phyloP scores from a whole-genome alignment of 1,140 invertebrate genomes.

The Nylanderia fulva region DNA sequence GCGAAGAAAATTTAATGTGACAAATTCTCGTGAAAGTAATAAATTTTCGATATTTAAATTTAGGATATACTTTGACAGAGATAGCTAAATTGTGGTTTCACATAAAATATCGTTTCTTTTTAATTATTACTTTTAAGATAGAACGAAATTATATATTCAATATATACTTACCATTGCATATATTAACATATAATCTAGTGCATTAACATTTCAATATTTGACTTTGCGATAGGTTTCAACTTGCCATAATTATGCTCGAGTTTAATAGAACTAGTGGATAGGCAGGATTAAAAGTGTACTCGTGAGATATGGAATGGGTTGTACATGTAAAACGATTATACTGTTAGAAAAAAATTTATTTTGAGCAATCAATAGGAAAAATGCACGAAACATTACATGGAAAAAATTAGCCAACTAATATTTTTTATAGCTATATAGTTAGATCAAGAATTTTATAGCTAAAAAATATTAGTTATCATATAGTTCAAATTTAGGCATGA shows the following conservation, averaged over 20 bases:
- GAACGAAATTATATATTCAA: background rate
- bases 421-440: too few relatives aligned
- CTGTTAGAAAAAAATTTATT: background rate
- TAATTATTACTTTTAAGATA: background rate
- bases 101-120: background rate
- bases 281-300: background rate
- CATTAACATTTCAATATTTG: conserved; percentile 38
- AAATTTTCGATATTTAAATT: background rate
- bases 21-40: background rate
- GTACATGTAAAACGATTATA: background rate
- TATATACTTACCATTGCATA: conserved; percentile 2
- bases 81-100: background rate
- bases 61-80: background rate
- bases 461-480: too few relatives aligned
- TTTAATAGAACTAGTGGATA: background rate
- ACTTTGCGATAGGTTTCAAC: background rate
- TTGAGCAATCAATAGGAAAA: background rate
- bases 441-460: too few relatives aligned
- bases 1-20: too few relatives aligned
- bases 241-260: background rate
- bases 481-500: too few relatives aligned
- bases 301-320: background rate
- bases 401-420: too few relatives aligned
- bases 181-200: conserved; percentile 5
- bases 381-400: background rate